These are phyloP conservation scores for Oxyruncus cristatus DNA, from an alignment of 2,113 vertebrate genomes.

Conservation along the genomic window DNA sequence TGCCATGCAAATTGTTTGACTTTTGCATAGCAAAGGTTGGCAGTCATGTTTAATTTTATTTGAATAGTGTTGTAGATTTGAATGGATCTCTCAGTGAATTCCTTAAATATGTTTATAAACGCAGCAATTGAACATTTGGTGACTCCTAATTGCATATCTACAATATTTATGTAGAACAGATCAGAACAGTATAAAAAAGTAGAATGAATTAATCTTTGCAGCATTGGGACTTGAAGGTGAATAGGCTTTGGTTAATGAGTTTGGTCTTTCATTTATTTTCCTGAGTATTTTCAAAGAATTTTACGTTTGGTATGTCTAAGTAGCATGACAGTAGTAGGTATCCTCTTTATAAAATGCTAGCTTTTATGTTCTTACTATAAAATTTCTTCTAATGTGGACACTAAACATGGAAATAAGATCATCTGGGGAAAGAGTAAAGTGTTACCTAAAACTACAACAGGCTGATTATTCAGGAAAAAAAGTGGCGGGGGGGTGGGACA, in stretches of 20 bases:
- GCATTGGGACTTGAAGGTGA: not conserved
- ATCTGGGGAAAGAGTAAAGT: not conserved
- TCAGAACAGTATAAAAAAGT: not conserved
- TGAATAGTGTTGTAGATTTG: not conserved
- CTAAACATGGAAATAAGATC: not conserved
- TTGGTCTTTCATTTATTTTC: not conserved
- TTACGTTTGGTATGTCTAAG: not conserved
- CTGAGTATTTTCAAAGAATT: not conserved
- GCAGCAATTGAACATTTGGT: not conserved
- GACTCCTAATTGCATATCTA: not conserved
- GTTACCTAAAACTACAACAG: not conserved
- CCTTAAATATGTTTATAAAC: not conserved
- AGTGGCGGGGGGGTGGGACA: rapidly evolving
- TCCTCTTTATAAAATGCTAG: not conserved
- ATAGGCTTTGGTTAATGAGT: not conserved
- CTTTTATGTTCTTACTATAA: not conserved
- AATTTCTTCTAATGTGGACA: not conserved
- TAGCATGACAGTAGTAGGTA: not conserved
- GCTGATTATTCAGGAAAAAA: not conserved
- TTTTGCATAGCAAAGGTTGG: not conserved
- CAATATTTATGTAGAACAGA: not conserved
- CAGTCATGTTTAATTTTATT: not conserved
- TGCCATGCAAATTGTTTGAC: not conserved
- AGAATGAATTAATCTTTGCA: not conserved
- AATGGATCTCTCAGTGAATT: not conserved